These are phyloP conservation scores for Andinoacara biseriatus DNA, from an alignment of 2,113 vertebrate genomes.

Conservation along the genomic window DNA sequence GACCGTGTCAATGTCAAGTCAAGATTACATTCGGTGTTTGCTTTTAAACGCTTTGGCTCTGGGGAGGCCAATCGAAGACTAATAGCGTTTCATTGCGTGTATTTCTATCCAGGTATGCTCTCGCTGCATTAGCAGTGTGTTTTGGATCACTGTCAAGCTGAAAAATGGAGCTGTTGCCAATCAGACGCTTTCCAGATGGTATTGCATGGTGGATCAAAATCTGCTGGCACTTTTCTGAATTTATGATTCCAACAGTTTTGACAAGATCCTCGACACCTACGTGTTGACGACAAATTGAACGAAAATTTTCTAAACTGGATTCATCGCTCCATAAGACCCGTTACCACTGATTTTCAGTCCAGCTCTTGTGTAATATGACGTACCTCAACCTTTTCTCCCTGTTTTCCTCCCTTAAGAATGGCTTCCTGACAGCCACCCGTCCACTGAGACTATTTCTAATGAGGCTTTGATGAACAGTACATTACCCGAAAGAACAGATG, in stretches of 20 bases:
- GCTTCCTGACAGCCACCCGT: not conserved
- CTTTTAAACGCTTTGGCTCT: too few relatives aligned
- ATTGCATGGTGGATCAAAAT: not conserved
- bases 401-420: not conserved
- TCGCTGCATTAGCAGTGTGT: too few relatives aligned
- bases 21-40: too few relatives aligned
- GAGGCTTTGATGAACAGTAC: not conserved
- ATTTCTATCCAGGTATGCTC: too few relatives aligned
- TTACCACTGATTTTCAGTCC: not conserved
- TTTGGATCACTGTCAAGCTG: too few relatives aligned
- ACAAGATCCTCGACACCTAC: not conserved
- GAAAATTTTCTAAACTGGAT: too few relatives aligned
- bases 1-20: too few relatives aligned
- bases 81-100: too few relatives aligned
- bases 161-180: not conserved
- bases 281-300: not conserved
- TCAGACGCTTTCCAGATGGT: not conserved
- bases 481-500: not conserved
- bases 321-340: not conserved
- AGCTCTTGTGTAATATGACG: not conserved
- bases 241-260: not conserved
- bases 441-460: not conserved
- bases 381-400: not conserved
- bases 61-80: too few relatives aligned
- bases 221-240: not conserved